phyloP scores from a whole-genome alignment of 2,888 invertebrate genomes.

The Xanthia togata region DNA sequence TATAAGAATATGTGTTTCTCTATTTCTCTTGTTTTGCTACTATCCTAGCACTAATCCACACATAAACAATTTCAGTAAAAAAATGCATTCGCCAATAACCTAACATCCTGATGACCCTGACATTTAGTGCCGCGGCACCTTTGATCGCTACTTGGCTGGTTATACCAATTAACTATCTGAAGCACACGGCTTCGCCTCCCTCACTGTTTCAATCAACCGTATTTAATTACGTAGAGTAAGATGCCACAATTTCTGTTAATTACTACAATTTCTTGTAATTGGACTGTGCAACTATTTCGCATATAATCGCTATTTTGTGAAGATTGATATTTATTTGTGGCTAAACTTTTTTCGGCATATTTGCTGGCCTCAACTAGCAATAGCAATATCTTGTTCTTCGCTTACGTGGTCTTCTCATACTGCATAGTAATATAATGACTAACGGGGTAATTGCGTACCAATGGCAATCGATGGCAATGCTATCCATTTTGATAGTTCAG shows the following conservation, averaged over 20 bases:
- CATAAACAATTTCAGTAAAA: not conserved
- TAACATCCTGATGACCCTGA: slow-evolving; percentile 62
- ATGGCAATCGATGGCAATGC: not conserved
- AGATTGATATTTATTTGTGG: slow-evolving; percentile 45
- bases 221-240: slow-evolving; percentile 62
- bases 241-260: slow-evolving; percentile 60
- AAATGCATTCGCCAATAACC: slow-evolving; percentile 34
- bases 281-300: slow-evolving; percentile 52
- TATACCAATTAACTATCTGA: slow-evolving; percentile 65
- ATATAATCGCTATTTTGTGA: slow-evolving; percentile 41
- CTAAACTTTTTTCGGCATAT: not conserved
- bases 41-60: too few species aligned
- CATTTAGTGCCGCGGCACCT: slow-evolving; percentile 71
- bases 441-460: not conserved
- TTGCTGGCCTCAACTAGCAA: not conserved
- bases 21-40: not conserved
- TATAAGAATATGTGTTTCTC: not conserved
- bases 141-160: slow-evolving; percentile 73
- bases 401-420: not conserved
- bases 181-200: slow-evolving; percentile 55
- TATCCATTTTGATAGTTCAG: not conserved
- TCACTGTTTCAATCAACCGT: slow-evolving; percentile 62
- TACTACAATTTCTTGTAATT: slow-evolving; percentile 60
- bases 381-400: not conserved
- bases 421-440: not conserved